Evolutionary conservation across 2,113 vertebrate species (phyloP), one percentile per base, ranked within the genome.

Genomic region (Oophaga pumilio): DNA sequence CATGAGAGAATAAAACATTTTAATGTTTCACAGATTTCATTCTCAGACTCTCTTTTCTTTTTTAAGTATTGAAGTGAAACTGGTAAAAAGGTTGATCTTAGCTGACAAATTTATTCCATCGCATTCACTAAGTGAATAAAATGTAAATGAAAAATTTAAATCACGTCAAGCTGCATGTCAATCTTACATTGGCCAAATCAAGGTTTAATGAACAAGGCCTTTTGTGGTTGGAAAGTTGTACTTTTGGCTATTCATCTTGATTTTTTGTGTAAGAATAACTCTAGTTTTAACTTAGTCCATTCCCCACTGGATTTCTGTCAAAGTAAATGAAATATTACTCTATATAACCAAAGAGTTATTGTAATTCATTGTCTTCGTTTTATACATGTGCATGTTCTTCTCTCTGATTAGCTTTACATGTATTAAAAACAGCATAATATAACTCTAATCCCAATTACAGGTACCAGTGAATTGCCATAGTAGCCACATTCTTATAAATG

Each of bases 261-360:
- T 85, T 85, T 53, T 74, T 85, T 85, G 68, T 85, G 69, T 53
- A 85, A 85, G 83, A 74, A 85, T 74, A 85, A 57, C 53, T 85
- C 17, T 82, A 50, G 60, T 66, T 15, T 52, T 85, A 56, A 56
- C 52, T 74, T 49, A 74, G 26, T n/a, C 69, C 73, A 85, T 74
- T 76, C 56, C 83, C 83, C 20, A 60, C 56, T 73, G 53, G 28
- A 64, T 59, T 59, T 43, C 22, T 74, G 57, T 26, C 81, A 59
- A 73, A 20, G 10, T 43, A 52, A 62, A 66, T 43, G 17, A 57
- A 85, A 60, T 85, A 43, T 76, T n/a, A 76, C 69, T 85, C 20
- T 76, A 73, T n/a, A 76, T 68, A 50, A 68, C 33, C 12, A 49
- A 66, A 66, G 11, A 74, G 57, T 43, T 43, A 60, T 33, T 74